Conservation (phyloP, 2,113 vertebrate genomes). For the Chinchilla lanigera region DNA sequence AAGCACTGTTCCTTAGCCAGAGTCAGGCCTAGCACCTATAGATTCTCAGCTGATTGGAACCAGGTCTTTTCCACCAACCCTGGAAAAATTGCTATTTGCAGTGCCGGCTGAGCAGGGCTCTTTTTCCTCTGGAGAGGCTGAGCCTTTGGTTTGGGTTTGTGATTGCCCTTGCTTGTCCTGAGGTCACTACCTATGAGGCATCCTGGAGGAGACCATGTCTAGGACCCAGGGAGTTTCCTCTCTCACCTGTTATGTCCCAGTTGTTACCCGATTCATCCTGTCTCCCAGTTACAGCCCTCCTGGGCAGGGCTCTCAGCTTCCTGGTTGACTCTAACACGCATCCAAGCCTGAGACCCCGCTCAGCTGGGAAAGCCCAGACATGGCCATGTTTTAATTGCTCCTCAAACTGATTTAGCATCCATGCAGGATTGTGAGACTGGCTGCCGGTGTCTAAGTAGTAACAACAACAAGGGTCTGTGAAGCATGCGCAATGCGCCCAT, state of each 20-base stretch:
- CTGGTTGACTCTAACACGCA: background rate
- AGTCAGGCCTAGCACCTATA: background rate
- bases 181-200: rapidly evolving
- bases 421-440: background rate
- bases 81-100: background rate
- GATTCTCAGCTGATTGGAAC: background rate
- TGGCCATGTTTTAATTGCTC: background rate
- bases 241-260: background rate
- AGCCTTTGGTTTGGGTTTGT: background rate
- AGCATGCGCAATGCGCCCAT: background rate
- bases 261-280: background rate
- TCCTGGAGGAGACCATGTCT: background rate
- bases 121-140: background rate
- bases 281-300: background rate
- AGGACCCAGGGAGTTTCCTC: background rate
- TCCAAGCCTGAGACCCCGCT: background rate
- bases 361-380: background rate
- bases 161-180: background rate
- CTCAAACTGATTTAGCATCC: background rate
- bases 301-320: background rate
- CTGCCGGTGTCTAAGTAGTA: background rate
- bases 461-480: no score
- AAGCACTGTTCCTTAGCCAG: background rate
- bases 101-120: background rate
- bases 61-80: background rate